Percentiles rank a stretch among this genome's conserved stretches.
These are phyloP conservation scores for Patella caerulea DNA, from an alignment of 2,888 invertebrate genomes.

Conservation along the genomic window DNA sequence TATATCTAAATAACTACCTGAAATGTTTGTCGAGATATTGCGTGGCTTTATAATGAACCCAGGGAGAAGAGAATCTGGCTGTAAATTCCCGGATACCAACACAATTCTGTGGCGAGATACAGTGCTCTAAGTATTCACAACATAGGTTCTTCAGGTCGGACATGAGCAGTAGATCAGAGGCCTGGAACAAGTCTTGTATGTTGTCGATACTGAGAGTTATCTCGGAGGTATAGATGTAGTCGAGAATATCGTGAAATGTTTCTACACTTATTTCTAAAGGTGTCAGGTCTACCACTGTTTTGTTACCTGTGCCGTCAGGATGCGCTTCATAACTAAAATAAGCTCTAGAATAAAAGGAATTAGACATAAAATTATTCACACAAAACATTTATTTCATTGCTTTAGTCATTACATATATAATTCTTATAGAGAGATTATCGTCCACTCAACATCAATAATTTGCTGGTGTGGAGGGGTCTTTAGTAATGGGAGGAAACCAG, in stretches of 20 bases:
- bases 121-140: conserved; percentile 62
- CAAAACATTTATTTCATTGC: no score
- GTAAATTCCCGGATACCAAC: conserved; percentile 91
- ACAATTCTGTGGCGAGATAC: conserved; percentile 77
- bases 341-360: conserved; percentile 27
- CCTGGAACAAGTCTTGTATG: conserved; percentile 60
- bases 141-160: conserved; percentile 57
- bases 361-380: no score
- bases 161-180: conserved; percentile 60
- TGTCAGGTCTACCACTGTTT: conserved; percentile 34
- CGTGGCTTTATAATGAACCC: conserved; percentile 53
- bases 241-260: conserved; percentile 54
- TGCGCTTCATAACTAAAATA: conserved; percentile 37
- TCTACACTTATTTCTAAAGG: conserved; percentile 42
- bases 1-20: conserved; percentile 46
- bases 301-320: conserved; percentile 8
- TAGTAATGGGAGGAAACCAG: no score
- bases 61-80: conserved; percentile 73
- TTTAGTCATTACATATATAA: no score
- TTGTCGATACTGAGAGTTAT: conserved; percentile 55
- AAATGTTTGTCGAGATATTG: conserved; percentile 72
- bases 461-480: no score
- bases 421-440: no score
- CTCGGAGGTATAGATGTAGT: conserved; percentile 63
- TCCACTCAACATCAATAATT: no score